Conservation (phyloP, 2,888 invertebrate genomes). For the Sarcophaga carnaria region DNA sequence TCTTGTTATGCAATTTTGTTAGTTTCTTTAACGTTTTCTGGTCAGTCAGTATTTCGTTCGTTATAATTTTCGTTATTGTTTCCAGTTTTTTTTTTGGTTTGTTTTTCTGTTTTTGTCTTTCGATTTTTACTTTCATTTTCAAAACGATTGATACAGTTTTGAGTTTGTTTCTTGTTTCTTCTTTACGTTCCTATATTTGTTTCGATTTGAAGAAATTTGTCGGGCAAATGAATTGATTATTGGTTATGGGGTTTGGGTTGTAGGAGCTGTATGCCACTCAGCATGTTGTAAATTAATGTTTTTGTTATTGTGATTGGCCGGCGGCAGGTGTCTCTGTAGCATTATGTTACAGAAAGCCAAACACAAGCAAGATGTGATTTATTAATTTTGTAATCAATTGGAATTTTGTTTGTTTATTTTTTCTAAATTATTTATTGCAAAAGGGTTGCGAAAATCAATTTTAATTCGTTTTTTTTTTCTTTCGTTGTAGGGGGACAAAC, state of each 20-base stretch:
- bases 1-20: slow-evolving; percentile 57
- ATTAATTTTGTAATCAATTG: not conserved
- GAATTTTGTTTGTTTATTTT: not conserved
- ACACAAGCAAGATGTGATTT: not conserved
- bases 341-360: not conserved
- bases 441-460: not conserved
- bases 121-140: slow-evolving; percentile 47
- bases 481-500: slow-evolving; percentile 59
- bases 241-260: not conserved
- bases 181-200: not conserved
- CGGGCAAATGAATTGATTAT: slow-evolving; percentile 3
- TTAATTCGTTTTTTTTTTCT: not conserved
- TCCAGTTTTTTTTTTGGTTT: not conserved
- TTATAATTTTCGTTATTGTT: not conserved
- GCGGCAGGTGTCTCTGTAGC: slow-evolving; percentile 21
- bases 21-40: slow-evolving; percentile 41
- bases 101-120: slow-evolving; percentile 5
- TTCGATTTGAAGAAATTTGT: not conserved
- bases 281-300: slow-evolving; percentile 18
- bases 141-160: slow-evolving; percentile 23
- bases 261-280: slow-evolving; percentile 28
- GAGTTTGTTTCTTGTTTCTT: not conserved
- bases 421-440: not conserved
- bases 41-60: slow-evolving; percentile 2
- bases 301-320: not conserved